Evolutionary conservation across 2,113 vertebrate genomes (phyloP).

Genomic region (pig (Sus scrofa)): T2T-Sscrofa CM000820.6:7280501-7281000

Average conservation of each 20-base stretch:
- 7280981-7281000: background rate
- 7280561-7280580: background rate
- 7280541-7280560: background rate
- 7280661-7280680: background rate
- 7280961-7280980: background rate
- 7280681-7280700: background rate
- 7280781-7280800: background rate
- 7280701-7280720: background rate
- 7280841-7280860: background rate
- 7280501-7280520: background rate
- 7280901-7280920: conserved; percentile 65
- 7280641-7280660: background rate
- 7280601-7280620: too few species aligned
- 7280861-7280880: background rate
- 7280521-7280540: background rate
- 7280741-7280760: background rate
- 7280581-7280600: background rate
- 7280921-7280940: background rate
- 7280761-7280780: background rate
- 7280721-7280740: conserved; percentile 35
- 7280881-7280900: background rate
- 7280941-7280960: conserved; percentile 50
- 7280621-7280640: background rate
- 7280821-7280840: background rate
- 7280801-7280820: background rate